Evolutionary conservation across 2,888 invertebrate genomes (phyloP), one percentile per base, ranked within the genome.

Genomic region (Cerceris rybyensis): DNA sequence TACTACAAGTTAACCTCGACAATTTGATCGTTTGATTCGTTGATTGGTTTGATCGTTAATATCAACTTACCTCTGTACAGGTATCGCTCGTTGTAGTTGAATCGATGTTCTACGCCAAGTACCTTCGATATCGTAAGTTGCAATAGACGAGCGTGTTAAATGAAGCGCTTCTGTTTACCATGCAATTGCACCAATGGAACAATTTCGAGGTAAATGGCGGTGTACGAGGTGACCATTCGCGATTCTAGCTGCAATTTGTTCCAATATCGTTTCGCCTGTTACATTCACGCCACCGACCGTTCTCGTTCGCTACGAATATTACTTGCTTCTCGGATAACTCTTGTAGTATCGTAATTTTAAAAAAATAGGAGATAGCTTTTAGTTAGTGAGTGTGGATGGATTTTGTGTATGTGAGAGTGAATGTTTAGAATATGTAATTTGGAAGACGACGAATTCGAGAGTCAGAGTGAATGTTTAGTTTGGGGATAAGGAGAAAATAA

Each of bases 141-240:
- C 17, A 6, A 55, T 13, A 17, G 55, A 17, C 55, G 13, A 9
- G 17, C 16, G 52, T n/a, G 63, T 72, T 59, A 63, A 76, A 76
- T 49, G 67, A 73, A 73, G 63, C 75, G 67, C 17, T 72, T 49
- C 46, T 50, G 17, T 75, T 75, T 58, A 75, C 17, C 61, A 16
- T 52, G 61, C 52, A n/a, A 55, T 61, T 17, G 61, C 41, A 16
- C 39, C 61, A 7, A n/a, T 42, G 63, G 61, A 70, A 78, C 78
- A 67, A 78, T 78, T 75, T 70, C 63, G 42, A 13, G 54, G 41
- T 75, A 70, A 78, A 75, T 55, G 58, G 66, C 52, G 70, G 57
- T 8, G 28, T 4, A 57, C 75, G 11, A 46, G 43, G 61, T 39
- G 70, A 43, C 54, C 61, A 7, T 54, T 6, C 42, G 16, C 7